Conservation (phyloP, 2,113 vertebrate genomes). For the Peromyscus leucopus region DNA sequence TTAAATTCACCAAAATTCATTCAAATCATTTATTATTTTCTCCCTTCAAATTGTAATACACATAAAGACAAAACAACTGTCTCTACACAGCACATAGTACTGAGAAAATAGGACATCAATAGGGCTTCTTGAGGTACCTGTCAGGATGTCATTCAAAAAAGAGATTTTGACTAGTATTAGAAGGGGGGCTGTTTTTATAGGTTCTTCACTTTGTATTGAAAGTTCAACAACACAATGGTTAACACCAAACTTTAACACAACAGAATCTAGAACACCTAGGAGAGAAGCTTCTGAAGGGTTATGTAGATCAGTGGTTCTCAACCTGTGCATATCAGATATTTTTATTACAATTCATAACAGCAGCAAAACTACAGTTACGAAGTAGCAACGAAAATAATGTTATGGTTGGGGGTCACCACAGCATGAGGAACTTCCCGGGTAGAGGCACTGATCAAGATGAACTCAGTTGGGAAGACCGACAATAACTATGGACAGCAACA, state of each 20-base stretch:
- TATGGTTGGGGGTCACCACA: neutral
- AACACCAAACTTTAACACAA: neutral
- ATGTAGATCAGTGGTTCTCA: neutral
- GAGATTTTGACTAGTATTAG: neutral
- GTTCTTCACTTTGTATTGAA: neutral
- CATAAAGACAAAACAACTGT: neutral
- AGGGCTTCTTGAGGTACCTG: neutral
- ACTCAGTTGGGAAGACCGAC: neutral
- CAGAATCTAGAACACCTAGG: neutral
- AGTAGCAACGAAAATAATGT: neutral
- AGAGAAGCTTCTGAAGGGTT: neutral
- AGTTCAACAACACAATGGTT: neutral
- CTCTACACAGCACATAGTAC: neutral
- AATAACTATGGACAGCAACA: neutral
- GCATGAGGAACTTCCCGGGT: neutral
- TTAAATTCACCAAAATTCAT: slow-evolving; percentile 2
- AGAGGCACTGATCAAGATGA: neutral
- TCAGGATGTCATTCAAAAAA: slow-evolving; percentile 7
- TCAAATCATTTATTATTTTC: neutral
- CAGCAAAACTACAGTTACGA: neutral
- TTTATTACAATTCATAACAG: neutral
- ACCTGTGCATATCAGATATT: neutral
- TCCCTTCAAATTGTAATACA: neutral
- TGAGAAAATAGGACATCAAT: slow-evolving; percentile 6
- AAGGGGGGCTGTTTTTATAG: neutral